phyloP scores from a whole-genome alignment of 2,113 vertebrate genomes.

The Coracopsis vasa region DNA sequence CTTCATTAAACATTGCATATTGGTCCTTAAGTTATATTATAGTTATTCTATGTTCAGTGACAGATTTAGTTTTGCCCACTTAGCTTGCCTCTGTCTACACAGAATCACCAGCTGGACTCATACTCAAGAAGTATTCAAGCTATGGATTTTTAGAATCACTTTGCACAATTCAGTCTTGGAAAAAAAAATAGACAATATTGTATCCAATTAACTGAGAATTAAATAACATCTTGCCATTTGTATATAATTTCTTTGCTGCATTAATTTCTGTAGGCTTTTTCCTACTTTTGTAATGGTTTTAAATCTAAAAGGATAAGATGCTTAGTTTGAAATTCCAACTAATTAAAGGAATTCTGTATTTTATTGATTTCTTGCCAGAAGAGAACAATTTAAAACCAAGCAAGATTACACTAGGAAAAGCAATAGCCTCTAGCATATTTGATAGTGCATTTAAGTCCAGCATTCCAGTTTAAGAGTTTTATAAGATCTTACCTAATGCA shows the following conservation, averaged over 20 bases:
- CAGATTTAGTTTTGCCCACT: background rate
- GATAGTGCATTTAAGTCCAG: background rate
- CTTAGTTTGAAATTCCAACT: conserved; percentile 37
- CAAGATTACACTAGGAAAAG: background rate
- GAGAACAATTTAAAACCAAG: conserved; percentile 12
- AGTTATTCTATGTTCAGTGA: background rate
- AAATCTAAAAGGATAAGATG: conserved; percentile 8
- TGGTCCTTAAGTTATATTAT: background rate
- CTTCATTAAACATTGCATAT: background rate
- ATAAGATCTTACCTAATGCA: background rate
- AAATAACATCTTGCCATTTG: conserved; percentile 34
- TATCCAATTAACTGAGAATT: conserved; percentile 48
- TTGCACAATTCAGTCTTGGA: background rate
- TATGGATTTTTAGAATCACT: background rate
- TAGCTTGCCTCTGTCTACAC: background rate
- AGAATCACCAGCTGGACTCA: background rate
- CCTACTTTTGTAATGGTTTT: conserved; percentile 11
- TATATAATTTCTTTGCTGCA: conserved; percentile 19
- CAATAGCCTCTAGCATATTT: background rate
- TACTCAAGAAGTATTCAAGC: background rate
- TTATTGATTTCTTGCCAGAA: conserved; percentile 55
- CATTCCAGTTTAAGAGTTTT: background rate
- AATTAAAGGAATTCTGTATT: conserved; percentile 48
- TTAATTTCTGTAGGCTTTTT: conserved; percentile 30
- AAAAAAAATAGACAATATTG: background rate